Evolutionary conservation across 23 tunicate species (phyloP).

Genomic region (Oikopleura albicans): DNA sequence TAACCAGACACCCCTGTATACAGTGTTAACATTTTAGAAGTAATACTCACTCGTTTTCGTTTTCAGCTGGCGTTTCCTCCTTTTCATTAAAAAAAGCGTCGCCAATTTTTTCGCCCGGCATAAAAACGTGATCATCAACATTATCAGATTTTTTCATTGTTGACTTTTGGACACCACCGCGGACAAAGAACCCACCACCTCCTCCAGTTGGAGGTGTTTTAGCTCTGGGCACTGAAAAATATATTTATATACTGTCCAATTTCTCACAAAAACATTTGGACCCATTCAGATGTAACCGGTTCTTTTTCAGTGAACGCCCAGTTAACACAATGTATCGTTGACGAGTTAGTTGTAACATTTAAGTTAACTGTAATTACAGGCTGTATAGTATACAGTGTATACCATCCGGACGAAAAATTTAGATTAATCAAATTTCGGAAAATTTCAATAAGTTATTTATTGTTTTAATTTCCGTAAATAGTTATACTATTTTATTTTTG

Average conservation of each 20-base stretch:
- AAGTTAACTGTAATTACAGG: too few relatives aligned
- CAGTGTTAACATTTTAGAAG: too few relatives aligned
- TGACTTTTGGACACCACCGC: conserved; percentile 13
- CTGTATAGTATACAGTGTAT: too few relatives aligned
- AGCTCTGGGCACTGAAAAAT: not conserved
- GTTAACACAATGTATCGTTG: too few relatives aligned
- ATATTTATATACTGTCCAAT: not conserved
- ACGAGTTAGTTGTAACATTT: too few relatives aligned
- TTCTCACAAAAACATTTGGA: not conserved
- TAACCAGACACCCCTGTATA: too few relatives aligned
- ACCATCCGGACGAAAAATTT: too few relatives aligned
- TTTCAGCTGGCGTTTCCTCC: not conserved
- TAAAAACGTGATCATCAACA: conserved; percentile 10
- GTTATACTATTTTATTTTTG: too few relatives aligned
- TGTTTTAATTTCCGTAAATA: too few relatives aligned
- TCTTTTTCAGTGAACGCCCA: not conserved
- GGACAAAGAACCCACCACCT: not conserved
- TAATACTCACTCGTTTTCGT: too few relatives aligned
- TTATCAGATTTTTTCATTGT: conserved; percentile 6
- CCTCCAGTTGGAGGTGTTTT: not conserved
- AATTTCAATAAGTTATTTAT: too few relatives aligned
- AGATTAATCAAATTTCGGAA: too few relatives aligned
- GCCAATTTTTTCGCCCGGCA: not conserved
- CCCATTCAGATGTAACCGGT: not conserved
- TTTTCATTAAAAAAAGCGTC: not conserved